Conservation (phyloP, 2,797 vertebrate genomes). For the Crocidura indochinensis region DNA sequence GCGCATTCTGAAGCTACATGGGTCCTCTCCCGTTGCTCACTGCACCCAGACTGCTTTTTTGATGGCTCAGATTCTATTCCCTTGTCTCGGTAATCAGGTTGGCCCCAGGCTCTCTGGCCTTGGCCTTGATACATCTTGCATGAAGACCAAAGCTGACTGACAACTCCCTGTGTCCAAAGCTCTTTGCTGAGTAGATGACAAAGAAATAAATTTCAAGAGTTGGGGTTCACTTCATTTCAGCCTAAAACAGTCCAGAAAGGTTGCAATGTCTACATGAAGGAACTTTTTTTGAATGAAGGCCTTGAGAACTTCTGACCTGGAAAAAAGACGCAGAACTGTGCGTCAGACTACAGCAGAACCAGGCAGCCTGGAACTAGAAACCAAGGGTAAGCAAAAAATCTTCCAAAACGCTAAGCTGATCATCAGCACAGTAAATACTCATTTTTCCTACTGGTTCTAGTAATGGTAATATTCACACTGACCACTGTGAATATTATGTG, state of each 20-base stretch:
- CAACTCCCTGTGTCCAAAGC: not conserved
- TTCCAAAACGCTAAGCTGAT: not conserved
- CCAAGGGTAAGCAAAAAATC: not conserved
- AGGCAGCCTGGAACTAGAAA: not conserved
- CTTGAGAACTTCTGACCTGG: not conserved
- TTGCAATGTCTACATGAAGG: conserved; percentile 17
- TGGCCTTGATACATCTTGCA: not conserved
- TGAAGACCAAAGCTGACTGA: not conserved
- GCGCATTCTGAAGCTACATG: too few species aligned
- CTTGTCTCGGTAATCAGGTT: not conserved
- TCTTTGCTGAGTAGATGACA: conserved; percentile 71
- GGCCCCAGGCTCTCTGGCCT: too few species aligned
- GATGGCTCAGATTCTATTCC: not conserved
- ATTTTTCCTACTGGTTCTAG: not conserved
- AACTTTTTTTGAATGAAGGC: not conserved
- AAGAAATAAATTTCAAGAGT: conserved; percentile 69
- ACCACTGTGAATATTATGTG: accelerated
- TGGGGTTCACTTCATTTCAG: conserved; percentile 51
- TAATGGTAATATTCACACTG: not conserved
- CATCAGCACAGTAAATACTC: not conserved
- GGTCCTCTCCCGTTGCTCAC: too few species aligned
- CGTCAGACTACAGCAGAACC: not conserved
- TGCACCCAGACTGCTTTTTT: not conserved
- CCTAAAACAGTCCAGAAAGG: conserved; percentile 20
- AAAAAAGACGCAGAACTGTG: not conserved